These are phyloP conservation scores for Hermetia illucens DNA, from an alignment of 1,140 invertebrate genomes.

Conservation along the genomic window DNA sequence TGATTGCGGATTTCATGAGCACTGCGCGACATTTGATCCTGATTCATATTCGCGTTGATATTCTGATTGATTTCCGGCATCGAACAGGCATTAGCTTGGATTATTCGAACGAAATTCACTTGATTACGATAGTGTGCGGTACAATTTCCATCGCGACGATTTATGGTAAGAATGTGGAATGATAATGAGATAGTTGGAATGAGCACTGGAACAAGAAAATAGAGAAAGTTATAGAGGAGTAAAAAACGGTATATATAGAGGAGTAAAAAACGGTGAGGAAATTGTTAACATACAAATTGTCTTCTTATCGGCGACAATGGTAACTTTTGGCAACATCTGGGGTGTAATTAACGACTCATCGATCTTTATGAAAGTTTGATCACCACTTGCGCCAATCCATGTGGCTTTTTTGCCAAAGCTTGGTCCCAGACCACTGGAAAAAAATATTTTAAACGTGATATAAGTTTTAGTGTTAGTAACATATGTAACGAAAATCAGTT, in stretches of 20 bases:
- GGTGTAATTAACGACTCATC: constrained; percentile 87
- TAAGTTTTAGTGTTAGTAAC: not conserved
- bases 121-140: constrained; percentile 61
- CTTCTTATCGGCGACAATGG: constrained; percentile 75
- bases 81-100: constrained; percentile 12
- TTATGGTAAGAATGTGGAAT: constrained; percentile 69
- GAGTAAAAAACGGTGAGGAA: no score
- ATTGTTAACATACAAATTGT: constrained; percentile 55
- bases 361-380: constrained; percentile 88
- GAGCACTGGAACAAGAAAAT: constrained; percentile 11
- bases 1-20: constrained; percentile 28
- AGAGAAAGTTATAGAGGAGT: no score
- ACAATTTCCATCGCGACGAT: constrained; percentile 67
- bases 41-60: constrained; percentile 15
- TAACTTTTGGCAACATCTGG: constrained; percentile 68
- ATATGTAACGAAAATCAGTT: no score
- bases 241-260: no score
- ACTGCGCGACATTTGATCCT: constrained; percentile 28
- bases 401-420: constrained; percentile 69
- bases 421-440: constrained; percentile 46
- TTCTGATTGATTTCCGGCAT: constrained; percentile 24
- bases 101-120: constrained; percentile 42
- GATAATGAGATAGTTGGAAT: constrained; percentile 24
- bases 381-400: constrained; percentile 86
- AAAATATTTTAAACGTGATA: constrained; percentile 1